Base-by-base conservation (phyloP, 2,888 invertebrate genomes). In the Alsophila aescularia region DNA sequence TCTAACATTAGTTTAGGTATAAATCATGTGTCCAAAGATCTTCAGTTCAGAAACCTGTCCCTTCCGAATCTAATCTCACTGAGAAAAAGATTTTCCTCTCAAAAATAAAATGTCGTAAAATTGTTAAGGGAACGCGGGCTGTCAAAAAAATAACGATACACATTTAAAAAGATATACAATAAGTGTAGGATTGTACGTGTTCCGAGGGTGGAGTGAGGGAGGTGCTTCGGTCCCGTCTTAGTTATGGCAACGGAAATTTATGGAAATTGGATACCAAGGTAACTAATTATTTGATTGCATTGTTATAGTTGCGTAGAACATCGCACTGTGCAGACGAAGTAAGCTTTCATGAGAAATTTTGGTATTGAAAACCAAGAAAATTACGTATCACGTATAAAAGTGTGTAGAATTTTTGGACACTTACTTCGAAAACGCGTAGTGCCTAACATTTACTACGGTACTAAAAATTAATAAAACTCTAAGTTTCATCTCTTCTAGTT, bases 121-220 rank as follows among this genome's bases (percentile, higher is more conserved):
- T 78, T 73, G 75, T 72, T 73, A 70, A 69, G 74, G 76, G 79
- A 60, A 58, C 55, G 70, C 67, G 72, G 75, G 79, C 82, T 88
- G 89, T 88, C 89, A 88, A 78, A 88, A 87, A 87, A 88, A 88
- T 88, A 86, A 80, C 84, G 74, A 75, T 77, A 77, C 80, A 77
- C 81, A 81, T 88, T 87, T 84, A 85, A 87, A 86, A 82, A 85
- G 87, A 87, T 83, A 84, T 85, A 86, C 80, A 79, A 81, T 82
- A 78, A 78, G 64, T 64, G 76, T 79, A 77, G 74, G 44, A 66
- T 61, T 66, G 79, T 82, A 84, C 86, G 87, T 86, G 84, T 71
- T 71, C 34, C 44, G 52, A 51, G 60, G 55, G 51, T 34, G 14
- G 31, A n/a, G n/a, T n/a, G 7, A n/a, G n/a, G n/a, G n/a, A n/a